Base-by-base conservation (phyloP, 2,888 invertebrate genomes). In the Caenorhabditis sp. region DNA sequence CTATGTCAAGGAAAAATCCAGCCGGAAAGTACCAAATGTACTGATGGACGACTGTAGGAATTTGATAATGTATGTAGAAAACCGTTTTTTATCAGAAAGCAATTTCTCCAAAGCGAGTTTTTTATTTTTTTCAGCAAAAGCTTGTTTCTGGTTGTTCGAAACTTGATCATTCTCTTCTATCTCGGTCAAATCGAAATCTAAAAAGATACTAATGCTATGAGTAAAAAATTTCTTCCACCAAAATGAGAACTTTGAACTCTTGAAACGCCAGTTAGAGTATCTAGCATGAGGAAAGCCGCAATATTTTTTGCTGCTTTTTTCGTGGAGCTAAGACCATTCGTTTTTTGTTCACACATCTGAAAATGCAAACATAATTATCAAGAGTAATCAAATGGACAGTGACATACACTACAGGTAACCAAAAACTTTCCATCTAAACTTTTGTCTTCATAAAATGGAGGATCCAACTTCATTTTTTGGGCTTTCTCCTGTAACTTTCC, bases 271-370 rank as follows among this genome's bases (percentile, higher is more conserved):
- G n/a, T n/a, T n/a, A n/a, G 90, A 82, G 93, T 86, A 4, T 11
- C n/a, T n/a, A n/a, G 18, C 97, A 98, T 97, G 92, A 96, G 95
- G 92, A 96, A 95, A 1, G 98, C 98, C 0, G 98, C 97, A 92
- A 96, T 95, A n/a, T 97, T 94, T 93, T 98, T 98, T 2, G 98
- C 97, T 64, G 97, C 94, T 92, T 98, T 98, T 94, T 98, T 98
- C 65, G 97, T 97, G 92, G 97, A 96, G 18, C 97, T 97, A 67
- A 90, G 86, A 32, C 92, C 93, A 92, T 55, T 18, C 6, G 81
- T 82, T 50, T 67, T 51, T 44, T 68, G 35, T 2, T 74, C 58
- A n/a, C 56, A 47, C 35, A 87, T 60, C 80, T 85, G 40, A 26
- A 67, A 28, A 24, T 9, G 4, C 1, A 22, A 47, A 5, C 32